Evolutionary conservation across 2,113 vertebrate species (phyloP), one percentile per base, ranked within the genome.

Genomic region (Trematocara nigrifrons): DNA sequence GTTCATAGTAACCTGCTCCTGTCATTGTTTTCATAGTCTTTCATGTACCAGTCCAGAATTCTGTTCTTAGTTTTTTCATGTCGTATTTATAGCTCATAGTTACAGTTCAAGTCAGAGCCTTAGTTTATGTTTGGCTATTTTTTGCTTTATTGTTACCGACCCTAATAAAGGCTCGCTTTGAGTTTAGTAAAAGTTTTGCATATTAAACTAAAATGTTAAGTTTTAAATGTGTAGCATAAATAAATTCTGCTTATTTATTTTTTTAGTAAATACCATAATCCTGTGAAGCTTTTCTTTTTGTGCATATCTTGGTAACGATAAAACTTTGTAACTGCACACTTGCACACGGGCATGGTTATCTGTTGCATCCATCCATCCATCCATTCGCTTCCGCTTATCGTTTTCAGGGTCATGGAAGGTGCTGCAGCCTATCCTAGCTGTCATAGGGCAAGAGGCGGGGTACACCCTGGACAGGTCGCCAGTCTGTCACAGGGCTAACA

Each of bases 201-300:
- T 64, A 35, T 33, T 61, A 64, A 66, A 66, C 0, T 76, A 66
- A 54, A 45, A 6, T 81, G 78, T 56, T 18, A 49, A 26, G 61
- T 52, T n/a, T 79, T 49, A 4, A 69, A 7, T 53, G 42, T n/a
- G 51, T 8, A 35, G 35, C n/a, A 54, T 18, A 47, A 29, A 51
- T 71, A 29, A 61, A 83, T 13, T 76, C 15, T 61, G 13, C 6
- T 80, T 49, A 53, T 71, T 35, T 12, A 78, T 52, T 16, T 12
- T 16, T n/a, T 6, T 49, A 26, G 9, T 12, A 45, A 84, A n/a
- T 26, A 13, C 42, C 45, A 87, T 79, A 42, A 64, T 33, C 35
- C 9, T 6, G 38, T 78, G 33, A 22, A 69, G 5, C 2, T 51
- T 47, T 47, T 35, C 6, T 38, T 45, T 35, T 33, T 82, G 22